phyloP scores from a whole-genome alignment of 2,888 invertebrate genomes.

The Pseudolycoriella hygida region DNA sequence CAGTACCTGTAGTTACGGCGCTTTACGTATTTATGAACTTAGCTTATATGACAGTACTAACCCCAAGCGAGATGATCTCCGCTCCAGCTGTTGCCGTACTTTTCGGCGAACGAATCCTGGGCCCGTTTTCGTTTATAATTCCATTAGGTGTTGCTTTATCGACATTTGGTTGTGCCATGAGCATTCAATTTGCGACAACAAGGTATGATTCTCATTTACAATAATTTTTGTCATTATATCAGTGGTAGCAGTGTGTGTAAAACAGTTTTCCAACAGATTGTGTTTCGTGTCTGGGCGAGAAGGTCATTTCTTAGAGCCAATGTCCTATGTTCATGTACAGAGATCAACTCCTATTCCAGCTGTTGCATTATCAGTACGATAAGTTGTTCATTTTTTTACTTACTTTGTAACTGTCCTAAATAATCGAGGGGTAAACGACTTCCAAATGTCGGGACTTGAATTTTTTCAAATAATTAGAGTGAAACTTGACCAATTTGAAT shows the following conservation, averaged over 20 bases:
- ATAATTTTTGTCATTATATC: too few relatives aligned
- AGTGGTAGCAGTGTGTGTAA: too few relatives aligned
- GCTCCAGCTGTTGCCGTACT: slow-evolving; percentile 64
- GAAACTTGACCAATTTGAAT: too few relatives aligned
- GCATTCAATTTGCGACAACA: slow-evolving; percentile 58
- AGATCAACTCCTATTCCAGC: slow-evolving; percentile 65
- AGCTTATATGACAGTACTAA: slow-evolving; percentile 67
- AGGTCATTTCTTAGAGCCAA: slow-evolving; percentile 60
- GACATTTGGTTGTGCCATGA: slow-evolving; percentile 63
- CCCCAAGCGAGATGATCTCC: slow-evolving; percentile 48
- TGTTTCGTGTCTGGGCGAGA: slow-evolving; percentile 68
- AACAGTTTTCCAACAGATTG: slow-evolving; percentile 33
- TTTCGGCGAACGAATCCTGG: slow-evolving; percentile 48
- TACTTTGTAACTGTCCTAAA: too few relatives aligned
- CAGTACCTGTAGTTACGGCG: slow-evolving; percentile 61
- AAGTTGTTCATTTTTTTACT: too few relatives aligned
- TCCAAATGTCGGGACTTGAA: too few relatives aligned
- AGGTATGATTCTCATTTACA: slow-evolving; percentile 33
- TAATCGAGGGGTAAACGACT: too few relatives aligned
- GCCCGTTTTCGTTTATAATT: slow-evolving; percentile 45
- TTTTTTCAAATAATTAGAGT: too few relatives aligned
- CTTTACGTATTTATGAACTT: slow-evolving; percentile 72
- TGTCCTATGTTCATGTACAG: slow-evolving; percentile 60
- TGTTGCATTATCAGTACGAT: slow-evolving; percentile 53
- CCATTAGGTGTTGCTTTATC: slow-evolving; percentile 60